These are phyloP conservation scores for Drosophila orosa DNA, from an alignment of 1,140 invertebrate species.

Conservation along the genomic window DNA sequence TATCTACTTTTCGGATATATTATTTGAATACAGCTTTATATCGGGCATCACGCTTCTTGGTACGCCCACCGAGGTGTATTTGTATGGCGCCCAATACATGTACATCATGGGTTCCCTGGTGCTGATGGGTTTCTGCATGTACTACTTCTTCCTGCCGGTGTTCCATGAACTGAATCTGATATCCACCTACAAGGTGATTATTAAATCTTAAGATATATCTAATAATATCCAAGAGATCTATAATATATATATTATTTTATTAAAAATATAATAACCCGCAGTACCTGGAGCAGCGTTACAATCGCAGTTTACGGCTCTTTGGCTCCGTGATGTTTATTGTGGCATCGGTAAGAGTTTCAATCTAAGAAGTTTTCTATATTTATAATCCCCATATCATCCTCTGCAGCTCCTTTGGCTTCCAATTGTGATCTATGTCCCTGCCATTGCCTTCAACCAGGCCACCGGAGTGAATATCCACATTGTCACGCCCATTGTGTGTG, in stretches of 20 bases:
- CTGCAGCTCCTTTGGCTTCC: constrained; percentile 87
- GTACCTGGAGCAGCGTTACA: constrained; percentile 92
- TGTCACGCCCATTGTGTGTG: constrained; percentile 92
- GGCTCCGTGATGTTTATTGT: constrained; percentile 90
- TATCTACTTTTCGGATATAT: too few relatives aligned
- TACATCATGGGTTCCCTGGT: constrained; percentile 87
- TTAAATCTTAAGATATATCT: too few relatives aligned
- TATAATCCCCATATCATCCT: not conserved
- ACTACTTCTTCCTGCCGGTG: constrained; percentile 90
- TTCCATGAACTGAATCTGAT: constrained; percentile 92
- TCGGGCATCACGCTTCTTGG: constrained; percentile 88
- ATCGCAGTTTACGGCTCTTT: constrained; percentile 88
- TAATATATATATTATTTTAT: not conserved
- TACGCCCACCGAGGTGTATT: constrained; percentile 93
- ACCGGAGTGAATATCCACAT: constrained; percentile 93
- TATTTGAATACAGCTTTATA: constrained; percentile 88
- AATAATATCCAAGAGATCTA: not conserved
- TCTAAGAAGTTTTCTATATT: too few relatives aligned
- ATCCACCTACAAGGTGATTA: constrained; percentile 91
- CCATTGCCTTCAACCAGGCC: constrained; percentile 90
- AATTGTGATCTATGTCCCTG: constrained; percentile 89
- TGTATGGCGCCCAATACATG: constrained; percentile 90
- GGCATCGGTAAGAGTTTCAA: constrained; percentile 86
- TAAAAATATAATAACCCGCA: constrained; percentile 66
- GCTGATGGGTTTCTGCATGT: constrained; percentile 88